Evolutionary conservation across 2,113 vertebrate genomes (phyloP), one percentile per base, ranked within the genome.

Genomic region (Nannobrachium achirus): DNA sequence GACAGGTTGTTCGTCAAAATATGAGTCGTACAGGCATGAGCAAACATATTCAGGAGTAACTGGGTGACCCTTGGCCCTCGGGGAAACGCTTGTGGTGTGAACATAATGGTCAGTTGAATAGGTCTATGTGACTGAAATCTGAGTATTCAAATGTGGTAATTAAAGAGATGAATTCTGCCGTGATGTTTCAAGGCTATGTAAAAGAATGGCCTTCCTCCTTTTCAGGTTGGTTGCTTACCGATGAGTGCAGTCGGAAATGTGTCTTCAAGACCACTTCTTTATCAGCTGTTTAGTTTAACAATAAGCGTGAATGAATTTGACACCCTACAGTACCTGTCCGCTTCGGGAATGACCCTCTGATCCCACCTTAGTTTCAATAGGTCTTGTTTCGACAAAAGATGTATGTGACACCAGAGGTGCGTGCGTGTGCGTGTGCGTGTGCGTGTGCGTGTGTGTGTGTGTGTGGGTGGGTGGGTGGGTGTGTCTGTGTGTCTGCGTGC

Each of bases 21-120:
- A 81, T 84, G 80, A 84, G 81, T 81, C 73, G 79, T 77, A 56
- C 76, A 86, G 87, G 86, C 88, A 87, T 33, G 85, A 89, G 86
- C 73, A 82, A 86, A 77, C 79, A 81, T 83, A 50, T 49, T 68
- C 71, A 69, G 64, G 77, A 83, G 76, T 85, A 70, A 58, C 69
- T 76, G 71, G 75, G 10, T 46, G 66, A 78, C 79, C 85, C 59
- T 84, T 90, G 75, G 73, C 66, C 78, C 73, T 79, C 7, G 1
- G 44, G 20, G 42, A 61, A 13, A 63, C n/a, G 3, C 41, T 33
- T 25, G n/a, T 49, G 66, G 63, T 58, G 38, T 42, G 8, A 7
- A 8, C 7, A 5, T 2, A 16, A 40, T n/a, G 49, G n/a, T 1
- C 16, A 16, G 25, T 16, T 50, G 15, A 9, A 16, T 8, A 50